Percentiles rank a stretch among this genome's conserved stretches.
Conservation (phyloP, 2,797 vertebrate species). For the Sorex maritimensis region DNA sequence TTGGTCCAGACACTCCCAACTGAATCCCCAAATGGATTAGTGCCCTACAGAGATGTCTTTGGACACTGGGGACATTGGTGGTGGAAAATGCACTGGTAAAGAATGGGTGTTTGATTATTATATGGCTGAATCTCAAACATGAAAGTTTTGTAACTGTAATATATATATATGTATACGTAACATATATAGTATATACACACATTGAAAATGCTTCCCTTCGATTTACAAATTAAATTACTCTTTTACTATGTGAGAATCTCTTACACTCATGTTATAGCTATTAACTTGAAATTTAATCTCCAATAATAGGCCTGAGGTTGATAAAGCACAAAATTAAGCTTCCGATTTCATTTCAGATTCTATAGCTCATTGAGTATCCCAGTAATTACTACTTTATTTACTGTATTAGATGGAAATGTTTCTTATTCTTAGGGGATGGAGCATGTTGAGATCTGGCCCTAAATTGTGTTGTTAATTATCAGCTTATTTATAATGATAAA, state of each 20-base stretch:
- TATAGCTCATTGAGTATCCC: conserved; percentile 18
- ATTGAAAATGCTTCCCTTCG: conserved; percentile 1
- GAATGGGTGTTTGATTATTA: no score
- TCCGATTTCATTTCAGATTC: conserved; percentile 44
- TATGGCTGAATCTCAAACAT: no score
- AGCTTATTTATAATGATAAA: conserved; percentile 39
- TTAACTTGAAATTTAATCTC: conserved; percentile 70
- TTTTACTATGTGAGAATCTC: background rate
- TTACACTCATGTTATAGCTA: background rate
- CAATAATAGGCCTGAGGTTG: conserved; percentile 55
- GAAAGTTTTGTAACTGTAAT: no score
- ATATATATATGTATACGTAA: no score
- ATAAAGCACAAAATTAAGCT: conserved; percentile 51
- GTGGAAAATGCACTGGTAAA: no score
- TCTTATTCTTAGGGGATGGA: conserved; percentile 42
- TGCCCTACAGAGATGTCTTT: no score
- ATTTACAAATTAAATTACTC: conserved; percentile 26
- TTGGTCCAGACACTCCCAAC: no score
- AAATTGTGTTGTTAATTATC: conserved; percentile 54
- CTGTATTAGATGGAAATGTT: conserved; percentile 23
- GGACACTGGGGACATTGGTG: no score
- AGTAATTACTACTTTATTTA: conserved; percentile 61
- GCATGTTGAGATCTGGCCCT: background rate
- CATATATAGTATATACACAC: background rate
- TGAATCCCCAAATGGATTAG: no score